Evolutionary conservation across 2,797 vertebrate genomes (phyloP), one percentile per base, ranked within the genome.

Genomic region (Paedocypris micromegethes): DNA sequence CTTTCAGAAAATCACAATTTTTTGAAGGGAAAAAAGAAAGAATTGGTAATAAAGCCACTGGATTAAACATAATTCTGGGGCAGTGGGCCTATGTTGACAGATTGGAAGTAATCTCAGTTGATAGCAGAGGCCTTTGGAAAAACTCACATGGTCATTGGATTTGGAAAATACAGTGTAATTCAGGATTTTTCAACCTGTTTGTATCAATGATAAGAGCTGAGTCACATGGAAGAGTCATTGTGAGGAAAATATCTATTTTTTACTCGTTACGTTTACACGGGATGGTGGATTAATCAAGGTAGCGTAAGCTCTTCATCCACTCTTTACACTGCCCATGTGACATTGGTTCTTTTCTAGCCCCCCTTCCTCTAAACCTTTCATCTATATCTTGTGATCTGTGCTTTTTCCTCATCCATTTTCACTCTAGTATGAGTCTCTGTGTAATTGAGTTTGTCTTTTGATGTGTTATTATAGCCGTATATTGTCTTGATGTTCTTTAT

Each of bases 41-140:
- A 79, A 80, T 81, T 79, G 80, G 76, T 56, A 73, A 80, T 68
- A 68, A 78, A 73, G 73, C 78, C 72, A 72, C 66, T 80, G 80
- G 81, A 88, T 85, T 83, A 84, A 77, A 79, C 58, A 65, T 61
- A 70, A 61, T 72, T 60, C 41, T 5, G 8, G 58, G 70, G 65
- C 69, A 68, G n/a, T 9, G 64, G 57, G 51, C 45, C 48, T 42
- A 46, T 48, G 45, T 6, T 77, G 70, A 78, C 60, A 77, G 81
- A 83, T 82, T 84, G 79, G 58, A 60, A 72, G 70, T 86, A 86
- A 86, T 87, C 85, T 82, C 76, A 56, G 51, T 80, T 68, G 50
- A 70, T 72, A 80, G 76, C 77, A 70, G 3, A 74, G 75, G 45
- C 40, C 67, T 73, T 68, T 71, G 79, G 62, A 67, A 23, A 23